Base-by-base conservation (phyloP, 1,140 invertebrate species). In the Pogonognathellus flavescens region DNA sequence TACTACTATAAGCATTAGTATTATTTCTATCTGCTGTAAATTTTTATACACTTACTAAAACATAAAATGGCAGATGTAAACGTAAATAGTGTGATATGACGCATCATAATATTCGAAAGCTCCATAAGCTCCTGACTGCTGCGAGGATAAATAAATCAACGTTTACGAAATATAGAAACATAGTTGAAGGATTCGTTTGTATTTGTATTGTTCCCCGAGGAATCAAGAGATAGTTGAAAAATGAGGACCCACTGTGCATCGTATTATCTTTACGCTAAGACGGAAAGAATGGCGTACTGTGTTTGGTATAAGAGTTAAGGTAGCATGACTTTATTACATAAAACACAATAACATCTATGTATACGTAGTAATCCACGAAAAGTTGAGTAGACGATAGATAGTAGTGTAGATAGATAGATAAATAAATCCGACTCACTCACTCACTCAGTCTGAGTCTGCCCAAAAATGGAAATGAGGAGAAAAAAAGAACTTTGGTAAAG, bases 401-500 rank as follows among this genome's bases (percentile, higher is more conserved):
- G 66, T 72, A 72, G 70, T 76, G 70, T 76, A 76, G 70, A 76
- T 76, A 76, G 41, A 76, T 76, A 76, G 70, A 76, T 76, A 76
- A 76, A 76, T 76, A 76, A 76, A 76, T 76, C 70, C 70, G 70
- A 76, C 70, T 76, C 70, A 76, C 70, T 76, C 70, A 76, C 70
- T 76, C 70, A 76, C 80, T 57, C 80, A 82, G 52, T 82, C 50
- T 81, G 55, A 53, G 80, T 59, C 52, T 82, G 80, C 55, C 80
- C 80, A 82, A 57, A 82, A 57, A 82, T 82, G 55, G 55, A 82
- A 82, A 82, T 82, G 55, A 82, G 52, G 52, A 55, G 55, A 57
- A 82, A 82, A 82, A 59, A 82, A 25, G 80, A 59, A 59, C 52
- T 82, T 82, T 82, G 20, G 80, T 82, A 82, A 82, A 82, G 80